A percentile compares a stretch with the other conserved stretches of the same genome.
Evolutionary conservation across 2,113 vertebrate species (phyloP).

Genomic region (Pungitius pungitius): DNA sequence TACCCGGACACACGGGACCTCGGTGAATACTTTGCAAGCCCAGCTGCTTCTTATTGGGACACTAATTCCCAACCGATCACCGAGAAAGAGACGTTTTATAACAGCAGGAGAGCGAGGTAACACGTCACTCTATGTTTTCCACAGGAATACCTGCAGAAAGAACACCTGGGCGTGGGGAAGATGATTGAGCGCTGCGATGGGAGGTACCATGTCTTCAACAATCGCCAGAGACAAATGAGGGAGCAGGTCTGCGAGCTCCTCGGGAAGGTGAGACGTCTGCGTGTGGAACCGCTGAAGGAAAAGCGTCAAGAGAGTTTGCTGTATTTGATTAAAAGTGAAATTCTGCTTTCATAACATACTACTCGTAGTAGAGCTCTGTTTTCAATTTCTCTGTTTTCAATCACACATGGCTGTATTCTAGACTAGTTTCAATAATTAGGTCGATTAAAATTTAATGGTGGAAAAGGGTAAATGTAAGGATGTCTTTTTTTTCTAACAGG

Average conservation of each 20-base stretch:
- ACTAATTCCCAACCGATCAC: not conserved
- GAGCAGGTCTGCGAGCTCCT: slow-evolving; percentile 74
- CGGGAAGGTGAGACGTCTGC: slow-evolving; percentile 71
- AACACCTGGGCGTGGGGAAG: slow-evolving; percentile 71
- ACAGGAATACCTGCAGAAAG: slow-evolving; percentile 70
- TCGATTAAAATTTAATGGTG: not conserved
- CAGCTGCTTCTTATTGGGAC: too few species aligned
- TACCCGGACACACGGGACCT: not conserved
- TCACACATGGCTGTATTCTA: too few species aligned
- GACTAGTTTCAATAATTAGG: not conserved
- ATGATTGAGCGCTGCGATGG: slow-evolving; percentile 74
- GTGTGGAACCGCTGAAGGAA: not conserved
- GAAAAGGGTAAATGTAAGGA: too few species aligned
- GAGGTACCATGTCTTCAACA: slow-evolving; percentile 78
- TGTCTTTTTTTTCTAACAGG: too few species aligned
- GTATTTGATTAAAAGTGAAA: not conserved
- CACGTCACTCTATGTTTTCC: not conserved
- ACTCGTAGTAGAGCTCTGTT: not conserved
- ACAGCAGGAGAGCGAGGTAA: not conserved
- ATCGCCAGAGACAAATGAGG: slow-evolving; percentile 71
- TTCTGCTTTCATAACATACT: not conserved
- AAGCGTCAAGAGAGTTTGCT: not conserved
- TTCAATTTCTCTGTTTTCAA: too few species aligned
- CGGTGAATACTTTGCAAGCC: too few species aligned
- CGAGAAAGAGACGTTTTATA: not conserved